A percentile compares a stretch with the other conserved stretches of the same genome.
phyloP scores from a whole-genome alignment of 2,113 vertebrate genomes.

The Sceloporus undulatus region DNA sequence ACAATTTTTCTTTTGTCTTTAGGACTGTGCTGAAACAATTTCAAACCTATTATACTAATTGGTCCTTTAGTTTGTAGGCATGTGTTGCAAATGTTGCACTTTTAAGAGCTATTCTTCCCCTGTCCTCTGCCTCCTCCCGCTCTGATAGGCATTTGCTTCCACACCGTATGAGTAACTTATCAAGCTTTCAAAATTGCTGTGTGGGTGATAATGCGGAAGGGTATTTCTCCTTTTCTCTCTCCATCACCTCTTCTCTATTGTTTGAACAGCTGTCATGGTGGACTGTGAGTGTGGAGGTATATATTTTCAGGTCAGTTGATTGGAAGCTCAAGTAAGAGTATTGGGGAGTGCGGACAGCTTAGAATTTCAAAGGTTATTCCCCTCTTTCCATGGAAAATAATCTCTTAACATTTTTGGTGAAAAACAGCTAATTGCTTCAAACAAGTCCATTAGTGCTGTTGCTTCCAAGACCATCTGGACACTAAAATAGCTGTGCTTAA shows the following conservation, averaged over 20 bases:
- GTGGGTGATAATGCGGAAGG: constrained; percentile 33
- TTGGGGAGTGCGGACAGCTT: constrained; percentile 66
- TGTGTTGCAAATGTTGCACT: constrained; percentile 55
- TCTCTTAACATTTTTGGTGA: constrained; percentile 75
- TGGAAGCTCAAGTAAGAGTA: constrained; percentile 69
- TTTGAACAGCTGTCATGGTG: constrained; percentile 76
- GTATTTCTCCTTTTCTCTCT: constrained; percentile 19
- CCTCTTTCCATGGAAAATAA: constrained; percentile 71
- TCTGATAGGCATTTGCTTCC: constrained; percentile 57
- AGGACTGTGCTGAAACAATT: constrained; percentile 70
- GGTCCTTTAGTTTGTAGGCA: constrained; percentile 57
- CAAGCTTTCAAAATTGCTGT: constrained; percentile 65
- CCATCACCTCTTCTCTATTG: constrained; percentile 61
- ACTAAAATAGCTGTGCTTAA: constrained; percentile 71
- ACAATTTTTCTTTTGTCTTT: constrained; percentile 80
- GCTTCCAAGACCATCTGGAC: constrained; percentile 66
- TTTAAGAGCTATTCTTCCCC: constrained; percentile 42
- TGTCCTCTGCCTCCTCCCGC: not conserved
- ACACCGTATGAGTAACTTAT: constrained; percentile 64
- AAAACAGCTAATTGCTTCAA: constrained; percentile 73
- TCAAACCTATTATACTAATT: constrained; percentile 80
- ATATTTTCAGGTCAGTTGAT: constrained; percentile 73
- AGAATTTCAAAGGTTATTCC: constrained; percentile 73
- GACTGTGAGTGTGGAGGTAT: constrained; percentile 71
- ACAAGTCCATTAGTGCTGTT: constrained; percentile 73